Evolutionary conservation across 2,797 vertebrate species (phyloP), one percentile per base, ranked within the genome.

Genomic region (Micromesistius poutassou): DNA sequence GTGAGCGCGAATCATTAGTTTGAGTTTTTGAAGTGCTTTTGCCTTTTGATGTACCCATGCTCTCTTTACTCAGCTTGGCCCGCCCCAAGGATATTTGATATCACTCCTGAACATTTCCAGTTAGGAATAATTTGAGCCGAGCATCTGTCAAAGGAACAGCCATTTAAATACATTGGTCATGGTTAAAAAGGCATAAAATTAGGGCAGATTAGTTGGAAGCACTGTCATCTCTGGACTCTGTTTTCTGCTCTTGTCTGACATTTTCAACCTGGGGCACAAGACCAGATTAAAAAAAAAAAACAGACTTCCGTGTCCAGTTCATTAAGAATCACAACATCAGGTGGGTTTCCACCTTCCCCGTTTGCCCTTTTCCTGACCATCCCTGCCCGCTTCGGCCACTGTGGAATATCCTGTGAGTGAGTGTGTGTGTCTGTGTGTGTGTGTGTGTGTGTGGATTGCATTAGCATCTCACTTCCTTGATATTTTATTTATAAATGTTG

Each of bases 111-210:
- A 94, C 94, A 94, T 94, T 95, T 94, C 92, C 90, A 93, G 94
- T 93, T 93, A 91, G 91, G 93, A 94, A 94, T 95, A 94, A 95
- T 94, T 95, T 93, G 90, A 94, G 91, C 91, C 85, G 90, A 93
- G 93, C 91, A 93, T 95, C 92, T 94, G 94, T 94, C 93, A 92
- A 93, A 94, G 93, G 93, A 94, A 92, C 92, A 90, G 92, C 90
- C 91, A 91, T 94, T 94, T 94, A 95, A 95, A 95, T 94, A 94
- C 93, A 93, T 94, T 92, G 93, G 94, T 95, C 93, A 93, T 89
- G 88, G 93, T 94, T 94, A 94, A 95, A 93, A 88, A 94, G 93
- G 92, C 94, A 93, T 94, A 95, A 95, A 95, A 95, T 95, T 90
- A 94, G 92, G 91, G 87, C 86, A 91, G 94, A 94, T 95, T 95